phyloP scores from a whole-genome alignment of 35 echinoderm and acorn worm species.

The Acanthaster planci region DNA sequence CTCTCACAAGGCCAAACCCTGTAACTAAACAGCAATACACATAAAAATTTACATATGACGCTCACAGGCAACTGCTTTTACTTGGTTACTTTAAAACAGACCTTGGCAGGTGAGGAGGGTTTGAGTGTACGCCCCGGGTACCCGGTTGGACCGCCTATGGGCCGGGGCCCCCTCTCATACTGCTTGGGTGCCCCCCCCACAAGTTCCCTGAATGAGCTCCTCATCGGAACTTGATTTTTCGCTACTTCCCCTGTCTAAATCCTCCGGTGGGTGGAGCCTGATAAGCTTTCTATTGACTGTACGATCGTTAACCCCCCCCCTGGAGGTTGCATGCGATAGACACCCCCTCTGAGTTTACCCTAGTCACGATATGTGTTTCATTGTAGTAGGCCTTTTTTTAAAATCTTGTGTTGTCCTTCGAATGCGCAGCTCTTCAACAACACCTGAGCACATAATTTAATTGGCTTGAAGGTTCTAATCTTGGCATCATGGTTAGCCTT shows the following conservation, averaged over 20 bases:
- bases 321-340: conserved; percentile 13
- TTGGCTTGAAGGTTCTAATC: not conserved
- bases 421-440: conserved; percentile 1
- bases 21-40: no score
- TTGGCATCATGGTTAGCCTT: conserved; percentile 22
- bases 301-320: not conserved
- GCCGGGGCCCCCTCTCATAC: no score
- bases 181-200: no score
- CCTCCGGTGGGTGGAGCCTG: not conserved
- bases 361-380: not conserved
- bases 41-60: no score
- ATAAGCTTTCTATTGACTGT: conserved; percentile 12
- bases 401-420: conserved; percentile 25
- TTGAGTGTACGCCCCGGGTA: no score
- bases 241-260: not conserved
- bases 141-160: no score
- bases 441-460: conserved; percentile 17
- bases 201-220: no score
- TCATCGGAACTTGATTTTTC: no score
- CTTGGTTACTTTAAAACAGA: no score
- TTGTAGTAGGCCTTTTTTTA: not conserved
- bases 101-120: no score
- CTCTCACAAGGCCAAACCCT: no score
- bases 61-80: no score
- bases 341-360: not conserved